Evolutionary conservation across 2,797 vertebrate species (phyloP).

Genomic region (Myiotriccus ornatus): DNA sequence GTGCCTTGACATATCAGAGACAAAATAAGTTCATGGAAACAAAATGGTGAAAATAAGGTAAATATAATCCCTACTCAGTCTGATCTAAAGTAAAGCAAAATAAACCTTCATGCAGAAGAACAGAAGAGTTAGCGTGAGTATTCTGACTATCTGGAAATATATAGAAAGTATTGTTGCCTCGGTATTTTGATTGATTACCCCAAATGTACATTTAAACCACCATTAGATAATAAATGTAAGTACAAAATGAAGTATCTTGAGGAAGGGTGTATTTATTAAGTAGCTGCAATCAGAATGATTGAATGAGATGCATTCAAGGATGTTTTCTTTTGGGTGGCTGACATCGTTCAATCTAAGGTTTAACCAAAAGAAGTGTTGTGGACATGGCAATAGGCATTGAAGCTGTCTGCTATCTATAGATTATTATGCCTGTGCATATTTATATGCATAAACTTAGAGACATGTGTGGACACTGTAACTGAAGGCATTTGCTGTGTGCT

Average conservation of each 20-base stretch:
- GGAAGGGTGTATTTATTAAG: not conserved
- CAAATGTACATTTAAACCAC: not conserved
- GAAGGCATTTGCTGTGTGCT: not conserved
- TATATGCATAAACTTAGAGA: not conserved
- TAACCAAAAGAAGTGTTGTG: not conserved
- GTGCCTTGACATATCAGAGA: not conserved
- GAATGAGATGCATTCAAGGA: not conserved
- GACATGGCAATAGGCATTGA: not conserved
- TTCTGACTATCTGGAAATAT: not conserved
- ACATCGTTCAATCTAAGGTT: not conserved
- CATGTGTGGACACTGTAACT: not conserved
- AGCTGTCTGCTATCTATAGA: not conserved
- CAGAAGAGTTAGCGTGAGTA: not conserved
- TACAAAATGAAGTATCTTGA: not conserved
- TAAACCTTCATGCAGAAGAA: not conserved
- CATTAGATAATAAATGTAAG: not conserved
- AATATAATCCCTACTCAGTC: rapidly evolving
- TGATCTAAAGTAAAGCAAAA: not conserved
- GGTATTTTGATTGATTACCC: not conserved
- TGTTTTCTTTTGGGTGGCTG: not conserved
- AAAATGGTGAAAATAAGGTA: not conserved
- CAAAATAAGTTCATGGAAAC: not conserved
- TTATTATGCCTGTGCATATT: not conserved
- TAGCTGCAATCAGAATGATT: not conserved
- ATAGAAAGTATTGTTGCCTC: not conserved